Base-by-base conservation (phyloP, 2,113 vertebrate genomes). In the Morphnarchus princeps region DNA sequence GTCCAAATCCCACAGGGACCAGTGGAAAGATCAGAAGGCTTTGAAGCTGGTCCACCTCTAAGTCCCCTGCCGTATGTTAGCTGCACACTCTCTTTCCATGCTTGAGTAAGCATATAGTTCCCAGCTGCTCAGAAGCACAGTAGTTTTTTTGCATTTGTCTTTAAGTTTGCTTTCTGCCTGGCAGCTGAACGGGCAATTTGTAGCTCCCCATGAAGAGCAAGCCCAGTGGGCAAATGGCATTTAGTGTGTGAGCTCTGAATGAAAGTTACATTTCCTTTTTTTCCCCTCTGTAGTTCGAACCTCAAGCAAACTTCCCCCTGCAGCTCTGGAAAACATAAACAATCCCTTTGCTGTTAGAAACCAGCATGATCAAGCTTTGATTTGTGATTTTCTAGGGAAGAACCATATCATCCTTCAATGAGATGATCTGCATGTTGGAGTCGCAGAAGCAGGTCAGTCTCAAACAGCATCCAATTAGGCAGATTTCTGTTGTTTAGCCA, bases 301-400 rank as follows among this genome's bases (percentile, higher is more conserved):
- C 73, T 79, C 78, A 78, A 95, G 87, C 77, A 96, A 94, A 88
- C 25, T 55, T 96, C 55, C 74, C 83, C 83, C 73, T 80, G 84
- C 84, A 93, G 87, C 91, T 96, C 92, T 87, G 83, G 82, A 94
- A 94, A 96, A 81, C 7, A 88, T 21, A 96, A 95, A 97, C 91
- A 92, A 86, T 57, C 65, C 31, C 40, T 94, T 83, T 34, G 36
- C 78, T 93, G 72, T 50, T 83, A 61, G 93, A 88, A 95, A 55
- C 10, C 89, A 93, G 84, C 72, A 52, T 20, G 93, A 67, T 79
- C 55, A 72, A 70, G 85, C 84, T 96, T 96, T 96, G 89, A 81
- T 96, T 94, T 89, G 94, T 95, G 91, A 77, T 90, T 92, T 96
- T 94, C 89, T 66, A 49, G 78, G 92, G 83, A 89, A 92, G 89